Base-by-base conservation (phyloP, 2,113 vertebrate species). In the Lepidothrix coronata region DNA sequence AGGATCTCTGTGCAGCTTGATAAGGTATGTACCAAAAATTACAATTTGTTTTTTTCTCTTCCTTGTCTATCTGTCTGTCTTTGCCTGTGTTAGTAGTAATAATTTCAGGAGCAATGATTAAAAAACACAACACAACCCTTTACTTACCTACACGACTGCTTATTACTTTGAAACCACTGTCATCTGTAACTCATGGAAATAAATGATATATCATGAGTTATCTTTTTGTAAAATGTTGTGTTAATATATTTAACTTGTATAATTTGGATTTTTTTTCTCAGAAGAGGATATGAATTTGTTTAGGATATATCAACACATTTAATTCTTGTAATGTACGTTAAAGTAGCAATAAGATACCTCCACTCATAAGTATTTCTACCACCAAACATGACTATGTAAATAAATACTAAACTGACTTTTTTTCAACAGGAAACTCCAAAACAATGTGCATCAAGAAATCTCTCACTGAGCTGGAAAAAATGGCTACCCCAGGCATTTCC, bases 131-230 rank as follows among this genome's bases (percentile, higher is more conserved):
- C 14, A 37, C 11, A 73, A 25, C 4, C 24, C 44, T 78, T 59
- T 33, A 28, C 12, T 74, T 76, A 28, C 16, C 30, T 90, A 66
- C 52, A 52, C 31, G 22, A 1, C 5, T 52, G 13, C 33, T 63
- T 84, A 54, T 73, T 70, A 16, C 41, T 77, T 88, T 46, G n/a
- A 83, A 87, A 65, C 28, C n/a, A 31, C n/a, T 67, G 12, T 84
- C 9, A 81, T 72, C 63, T 83, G 63, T 83, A 94, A 95, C 22
- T 93, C 67, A 68, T 2, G 39, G 79, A 95, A 97, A 92, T 81
- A 95, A 94, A 73, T 57, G 11, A 80, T 75, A 41, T 35, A 79
- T 57, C 22, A 54, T 3, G 5, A 74, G 23, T 67, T 59, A 82
- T 49, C 52, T 28, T 92, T 94, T 48, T 39, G 20, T 37, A 85